phyloP scores from a whole-genome alignment of 1,140 invertebrate genomes.

The Aphaenogaster rudis region DNA sequence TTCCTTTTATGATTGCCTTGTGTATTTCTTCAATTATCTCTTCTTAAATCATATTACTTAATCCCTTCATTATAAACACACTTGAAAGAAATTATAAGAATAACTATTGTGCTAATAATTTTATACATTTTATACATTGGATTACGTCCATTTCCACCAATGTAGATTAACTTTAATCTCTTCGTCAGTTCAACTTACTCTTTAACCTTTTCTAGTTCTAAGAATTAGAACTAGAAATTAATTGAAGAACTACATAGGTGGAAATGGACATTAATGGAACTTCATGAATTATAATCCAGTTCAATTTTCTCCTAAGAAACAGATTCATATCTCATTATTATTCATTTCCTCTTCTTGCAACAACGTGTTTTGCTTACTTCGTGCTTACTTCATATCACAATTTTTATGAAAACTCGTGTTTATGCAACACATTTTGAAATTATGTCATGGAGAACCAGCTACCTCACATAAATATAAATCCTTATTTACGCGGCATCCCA shows the following conservation, averaged over 20 bases:
- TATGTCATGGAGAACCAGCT: background rate
- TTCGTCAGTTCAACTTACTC: too few species aligned
- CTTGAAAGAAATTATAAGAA: background rate
- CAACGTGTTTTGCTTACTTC: background rate
- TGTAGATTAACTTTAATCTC: too few species aligned
- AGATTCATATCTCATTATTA: background rate
- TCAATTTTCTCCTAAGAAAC: background rate
- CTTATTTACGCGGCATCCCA: background rate
- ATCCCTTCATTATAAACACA: background rate
- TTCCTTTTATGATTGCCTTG: background rate
- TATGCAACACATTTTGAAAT: conserved; percentile 5
- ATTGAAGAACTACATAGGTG: too few species aligned
- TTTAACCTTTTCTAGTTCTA: too few species aligned
- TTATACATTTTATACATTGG: background rate
- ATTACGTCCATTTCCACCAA: background rate
- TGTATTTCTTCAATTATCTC: background rate
- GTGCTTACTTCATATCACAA: background rate
- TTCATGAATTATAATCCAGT: background rate
- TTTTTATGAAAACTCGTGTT: background rate
- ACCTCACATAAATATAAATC: conserved; percentile 8
- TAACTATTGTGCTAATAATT: background rate
- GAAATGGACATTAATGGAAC: background rate
- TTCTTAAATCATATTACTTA: background rate
- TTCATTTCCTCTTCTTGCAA: conserved; percentile 2
- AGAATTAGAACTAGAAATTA: too few species aligned